Percentiles rank a stretch among this genome's conserved stretches.
These are phyloP conservation scores for Protonemura montana DNA, from an alignment of 2,888 invertebrate species.

Conservation along the genomic window DNA sequence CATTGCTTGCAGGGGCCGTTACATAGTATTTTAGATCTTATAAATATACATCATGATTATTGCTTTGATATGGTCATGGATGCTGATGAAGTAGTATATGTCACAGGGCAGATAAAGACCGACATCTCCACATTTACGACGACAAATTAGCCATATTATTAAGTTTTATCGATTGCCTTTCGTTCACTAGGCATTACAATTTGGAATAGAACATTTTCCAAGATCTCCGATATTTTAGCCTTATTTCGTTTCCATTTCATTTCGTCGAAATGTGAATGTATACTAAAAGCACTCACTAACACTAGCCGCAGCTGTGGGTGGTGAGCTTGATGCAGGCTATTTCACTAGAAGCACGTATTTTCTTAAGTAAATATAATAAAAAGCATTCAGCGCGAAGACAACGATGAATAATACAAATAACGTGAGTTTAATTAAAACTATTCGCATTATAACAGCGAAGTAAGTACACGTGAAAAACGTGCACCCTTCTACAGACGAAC, in stretches of 20 bases:
- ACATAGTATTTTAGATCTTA: neutral
- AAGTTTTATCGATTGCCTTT: neutral
- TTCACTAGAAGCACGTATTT: constrained; percentile 28
- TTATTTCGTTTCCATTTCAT: neutral
- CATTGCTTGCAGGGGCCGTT: neutral
- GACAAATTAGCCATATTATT: neutral
- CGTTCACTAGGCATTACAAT: neutral
- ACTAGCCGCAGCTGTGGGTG: neutral
- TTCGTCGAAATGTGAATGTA: neutral
- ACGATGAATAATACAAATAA: constrained; percentile 34
- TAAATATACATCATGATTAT: neutral
- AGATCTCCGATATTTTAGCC: neutral
- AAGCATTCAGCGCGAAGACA: constrained; percentile 19
- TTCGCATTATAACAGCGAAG: neutral
- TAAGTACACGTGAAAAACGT: neutral
- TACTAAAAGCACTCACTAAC: neutral
- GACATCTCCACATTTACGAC: neutral
- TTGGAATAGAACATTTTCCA: neutral
- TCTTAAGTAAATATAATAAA: neutral
- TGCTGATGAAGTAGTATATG: neutral
- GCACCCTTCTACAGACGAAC: neutral
- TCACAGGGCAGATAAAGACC: neutral
- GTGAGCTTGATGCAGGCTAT: neutral
- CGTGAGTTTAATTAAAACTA: constrained; percentile 34
- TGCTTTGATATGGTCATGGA: constrained; percentile 12